Percentiles rank a stretch among this genome's conserved stretches.
phyloP scores from a whole-genome alignment of 2,888 invertebrate species.

The Hymenopus coronatus region DNA sequence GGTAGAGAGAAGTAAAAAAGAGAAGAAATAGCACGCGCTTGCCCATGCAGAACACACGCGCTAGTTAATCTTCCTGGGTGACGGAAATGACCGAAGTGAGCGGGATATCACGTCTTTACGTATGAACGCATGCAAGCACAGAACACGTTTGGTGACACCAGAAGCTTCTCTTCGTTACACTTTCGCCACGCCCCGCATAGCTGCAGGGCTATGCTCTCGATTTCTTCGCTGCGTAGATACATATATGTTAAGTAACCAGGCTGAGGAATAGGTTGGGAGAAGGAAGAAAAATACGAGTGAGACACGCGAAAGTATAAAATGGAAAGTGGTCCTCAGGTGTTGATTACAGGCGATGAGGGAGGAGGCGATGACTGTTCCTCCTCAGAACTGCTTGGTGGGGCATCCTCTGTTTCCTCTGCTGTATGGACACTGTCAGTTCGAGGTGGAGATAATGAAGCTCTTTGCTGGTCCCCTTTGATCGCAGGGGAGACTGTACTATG shows the following conservation, averaged over 20 bases:
- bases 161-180: constrained; percentile 27
- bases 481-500: background rate
- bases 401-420: constrained; percentile 1
- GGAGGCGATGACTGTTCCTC: constrained; percentile 38
- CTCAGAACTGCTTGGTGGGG: constrained; percentile 13
- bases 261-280: constrained; percentile 19
- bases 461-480: background rate
- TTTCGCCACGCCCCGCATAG: constrained; percentile 33
- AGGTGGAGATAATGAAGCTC: background rate
- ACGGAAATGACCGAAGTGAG: background rate
- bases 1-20: background rate
- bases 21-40: background rate
- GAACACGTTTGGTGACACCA: constrained; percentile 28
- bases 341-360: constrained; percentile 45
- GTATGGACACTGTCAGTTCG: background rate
- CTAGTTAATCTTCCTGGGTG: background rate
- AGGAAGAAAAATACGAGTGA: constrained; percentile 1
- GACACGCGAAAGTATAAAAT: constrained; percentile 19
- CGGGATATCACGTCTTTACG: background rate
- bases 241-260: constrained; percentile 26
- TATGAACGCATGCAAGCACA: background rate
- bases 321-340: constrained; percentile 42
- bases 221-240: constrained; percentile 25
- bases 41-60: background rate
- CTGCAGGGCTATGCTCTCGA: constrained; percentile 33